phyloP scores from a whole-genome alignment of 2,113 vertebrate genomes.

The Rhea americana region DNA sequence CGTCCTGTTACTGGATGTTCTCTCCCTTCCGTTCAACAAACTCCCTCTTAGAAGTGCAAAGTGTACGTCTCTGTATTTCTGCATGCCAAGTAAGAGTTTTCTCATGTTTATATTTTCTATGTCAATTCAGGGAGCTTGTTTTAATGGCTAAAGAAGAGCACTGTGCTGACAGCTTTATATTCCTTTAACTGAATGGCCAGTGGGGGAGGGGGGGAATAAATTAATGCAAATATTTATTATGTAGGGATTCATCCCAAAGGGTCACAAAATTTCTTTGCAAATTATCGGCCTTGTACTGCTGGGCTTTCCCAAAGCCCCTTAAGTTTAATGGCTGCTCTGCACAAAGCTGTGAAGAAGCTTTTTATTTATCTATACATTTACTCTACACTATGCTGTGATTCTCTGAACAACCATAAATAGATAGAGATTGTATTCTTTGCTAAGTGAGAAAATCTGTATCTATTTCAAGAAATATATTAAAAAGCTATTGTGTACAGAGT shows the following conservation, averaged over 20 bases:
- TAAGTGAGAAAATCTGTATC: conserved; percentile 48
- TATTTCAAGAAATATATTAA: conserved; percentile 27
- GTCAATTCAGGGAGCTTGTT: neutral
- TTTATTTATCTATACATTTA: conserved; percentile 40
- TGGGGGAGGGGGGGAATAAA: neutral
- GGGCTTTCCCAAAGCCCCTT: neutral
- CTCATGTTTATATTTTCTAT: neutral
- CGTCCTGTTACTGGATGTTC: neutral
- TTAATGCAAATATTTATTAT: neutral
- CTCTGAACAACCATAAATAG: conserved; percentile 20
- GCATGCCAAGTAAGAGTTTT: neutral
- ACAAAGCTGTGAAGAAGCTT: neutral
- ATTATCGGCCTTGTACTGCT: neutral
- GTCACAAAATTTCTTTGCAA: neutral
- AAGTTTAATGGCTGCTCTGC: neutral
- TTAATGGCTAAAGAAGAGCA: fast-evolving
- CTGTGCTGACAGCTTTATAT: neutral
- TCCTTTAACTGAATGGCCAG: fast-evolving
- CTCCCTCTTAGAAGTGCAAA: neutral
- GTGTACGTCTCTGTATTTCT: neutral
- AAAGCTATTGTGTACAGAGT: neutral
- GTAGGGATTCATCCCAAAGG: neutral
- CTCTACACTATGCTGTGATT: neutral
- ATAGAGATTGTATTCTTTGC: neutral
- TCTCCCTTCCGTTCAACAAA: fast-evolving